Evolutionary conservation across 2,888 invertebrate species (phyloP), one percentile per base, ranked within the genome.

Genomic region (Carcina quercana): DNA sequence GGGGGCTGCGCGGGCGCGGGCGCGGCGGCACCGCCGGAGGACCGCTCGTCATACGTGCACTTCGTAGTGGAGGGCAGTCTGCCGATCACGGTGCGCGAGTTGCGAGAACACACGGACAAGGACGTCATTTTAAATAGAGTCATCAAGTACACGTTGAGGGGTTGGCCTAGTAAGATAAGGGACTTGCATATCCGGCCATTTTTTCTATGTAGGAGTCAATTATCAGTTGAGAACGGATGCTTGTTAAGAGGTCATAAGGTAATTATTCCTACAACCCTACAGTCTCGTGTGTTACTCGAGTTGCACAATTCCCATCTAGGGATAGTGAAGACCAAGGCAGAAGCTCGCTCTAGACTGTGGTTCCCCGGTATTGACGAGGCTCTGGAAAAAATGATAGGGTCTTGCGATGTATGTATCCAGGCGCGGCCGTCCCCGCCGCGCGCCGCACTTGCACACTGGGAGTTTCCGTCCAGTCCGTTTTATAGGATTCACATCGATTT

Each of bases 241-340:
- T 5, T 52, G 1, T 45, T 50, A 42, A 27, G 47, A 14, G 50
- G 48, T 3, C 47, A 52, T 26, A 45, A 48, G 26, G 35, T 50
- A 7, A 41, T 52, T 1, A 33, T 50, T 15, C 51, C 51, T 0
- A 31, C 34, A 8, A 17, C 13, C 3, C 35, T 51, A 13, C 32
- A 30, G 5, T 6, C 21, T 1, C 29, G 5, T 12, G 20, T 45
- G 25, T 22, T 46, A 12, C 13, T 5, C 0, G 46, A 48, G 14
- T 12, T 49, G 12, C 47, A 47, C 25, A 26, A 13, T 3, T 41
- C 46, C 2, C 50, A 53, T 38, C 30, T 49, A n/a, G 51, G 53
- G 0, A 45, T 52, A 6, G 45, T 49, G 1, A 53, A 51, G 35
- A 47, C 37, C 2, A 54, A 53, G 37, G 40, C 45, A 3, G 49